Base-by-base conservation (phyloP, 2,797 vertebrate species). In the Lutjanus argentimaculatus region DNA sequence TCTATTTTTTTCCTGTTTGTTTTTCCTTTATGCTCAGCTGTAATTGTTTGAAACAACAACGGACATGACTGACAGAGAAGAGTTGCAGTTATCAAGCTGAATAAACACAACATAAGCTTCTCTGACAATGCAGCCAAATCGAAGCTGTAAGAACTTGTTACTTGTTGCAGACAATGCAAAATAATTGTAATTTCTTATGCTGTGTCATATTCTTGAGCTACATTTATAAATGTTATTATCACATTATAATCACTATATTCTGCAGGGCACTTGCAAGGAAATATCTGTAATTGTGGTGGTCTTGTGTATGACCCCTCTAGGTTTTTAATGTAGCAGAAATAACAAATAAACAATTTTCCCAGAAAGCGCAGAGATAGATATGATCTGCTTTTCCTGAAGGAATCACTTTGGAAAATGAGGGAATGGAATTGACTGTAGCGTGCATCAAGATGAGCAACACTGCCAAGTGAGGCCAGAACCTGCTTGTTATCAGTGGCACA, bases 1-100 rank as follows among this genome's bases (percentile, higher is more conserved):
- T 96, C 87, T 79, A 66, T 91, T 36, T 92, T 71, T 93, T 95
- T 96, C 95, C 94, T 96, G 95, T 96, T 96, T 96, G 94, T 77
- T 74, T 93, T 95, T 94, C 90, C 91, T 92, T 81, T 90, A 89
- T 88, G 92, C 93, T 91, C 71, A 57, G 85, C 85, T 82, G 80
- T 87, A 94, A 95, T 93, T 94, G 90, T 91, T 91, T 75, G 77
- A 88, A 94, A 85, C 67, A 90, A 67, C 83, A 87, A 87, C 80
- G 42, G 82, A 77, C 79, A 40, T 40, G 53, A 15, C 15, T 25
- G 55, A 72, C 56, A 63, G 83, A 82, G 84, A 86, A 84, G 10
- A 70, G 16, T 36, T 19, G 15, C n/a, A 48, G 19, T 17, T 30
- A 64, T 51, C 40, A 46, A 67, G 25, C 9, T 67, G 59, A 74